phyloP scores from a whole-genome alignment of 2,797 vertebrate genomes.

The Pygocentrus nattereri region DNA sequence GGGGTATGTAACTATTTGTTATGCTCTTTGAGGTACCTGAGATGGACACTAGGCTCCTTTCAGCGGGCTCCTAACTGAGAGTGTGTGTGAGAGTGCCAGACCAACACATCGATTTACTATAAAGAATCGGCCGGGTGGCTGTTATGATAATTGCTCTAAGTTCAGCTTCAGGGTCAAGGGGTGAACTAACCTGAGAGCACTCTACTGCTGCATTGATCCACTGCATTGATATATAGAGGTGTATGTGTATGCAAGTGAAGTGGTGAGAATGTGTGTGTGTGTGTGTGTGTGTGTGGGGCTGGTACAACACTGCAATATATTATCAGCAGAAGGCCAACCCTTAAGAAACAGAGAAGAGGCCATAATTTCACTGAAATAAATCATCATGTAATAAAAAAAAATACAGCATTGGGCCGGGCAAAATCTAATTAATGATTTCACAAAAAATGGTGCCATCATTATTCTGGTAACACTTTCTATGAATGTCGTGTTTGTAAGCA shows the following conservation, averaged over 20 bases:
- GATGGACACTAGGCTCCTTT: constrained; percentile 11
- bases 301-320: neutral
- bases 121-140: constrained; percentile 31
- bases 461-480: too few species aligned
- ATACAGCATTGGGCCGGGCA: neutral
- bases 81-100: constrained; percentile 25
- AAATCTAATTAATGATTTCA: constrained; percentile 9
- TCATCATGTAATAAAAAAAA: neutral
- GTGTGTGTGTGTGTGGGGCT: neutral
- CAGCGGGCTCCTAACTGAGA: neutral
- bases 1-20: neutral
- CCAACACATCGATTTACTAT: constrained; percentile 35
- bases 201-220: constrained; percentile 19
- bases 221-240: constrained; percentile 28
- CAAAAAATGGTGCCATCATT: neutral
- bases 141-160: constrained; percentile 22
- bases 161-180: constrained; percentile 15
- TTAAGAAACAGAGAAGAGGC: neutral
- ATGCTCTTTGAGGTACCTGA: neutral
- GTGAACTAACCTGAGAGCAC: constrained; percentile 25
- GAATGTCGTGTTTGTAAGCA: too few species aligned
- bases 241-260: neutral
- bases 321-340: neutral
- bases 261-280: constrained; percentile 19
- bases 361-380: neutral